Evolutionary conservation across 2,113 vertebrate species (phyloP).

Genomic region (Alethe castanea): DNA sequence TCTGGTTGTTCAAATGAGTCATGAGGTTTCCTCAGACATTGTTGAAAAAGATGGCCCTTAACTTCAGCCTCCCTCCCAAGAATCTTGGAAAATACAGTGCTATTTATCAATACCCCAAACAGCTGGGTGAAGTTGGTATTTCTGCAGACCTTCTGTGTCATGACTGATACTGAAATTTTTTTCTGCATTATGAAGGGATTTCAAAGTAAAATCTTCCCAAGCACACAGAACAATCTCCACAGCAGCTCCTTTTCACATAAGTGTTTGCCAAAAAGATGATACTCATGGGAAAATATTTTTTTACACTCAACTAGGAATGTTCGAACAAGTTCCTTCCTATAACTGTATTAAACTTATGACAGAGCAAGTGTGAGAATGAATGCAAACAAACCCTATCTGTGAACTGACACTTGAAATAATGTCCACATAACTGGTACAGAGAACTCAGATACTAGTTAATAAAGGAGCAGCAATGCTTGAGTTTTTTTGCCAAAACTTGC

Average conservation of each 20-base stretch:
- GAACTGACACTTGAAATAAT: background rate
- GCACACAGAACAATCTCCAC: background rate
- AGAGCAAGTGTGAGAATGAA: background rate
- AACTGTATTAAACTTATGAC: background rate
- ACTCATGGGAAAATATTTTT: background rate
- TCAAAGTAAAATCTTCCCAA: background rate
- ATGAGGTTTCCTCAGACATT: background rate
- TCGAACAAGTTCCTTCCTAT: background rate
- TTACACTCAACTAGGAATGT: background rate
- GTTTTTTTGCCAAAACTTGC: background rate
- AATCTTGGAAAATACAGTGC: background rate
- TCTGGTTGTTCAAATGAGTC: background rate
- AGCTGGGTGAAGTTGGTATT: background rate
- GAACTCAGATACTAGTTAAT: background rate
- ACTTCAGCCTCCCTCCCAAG: background rate
- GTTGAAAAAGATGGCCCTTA: background rate
- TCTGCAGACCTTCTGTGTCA: background rate
- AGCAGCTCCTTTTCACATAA: background rate
- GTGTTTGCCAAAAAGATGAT: background rate
- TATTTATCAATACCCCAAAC: background rate
- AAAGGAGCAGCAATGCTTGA: background rate
- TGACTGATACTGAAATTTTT: background rate
- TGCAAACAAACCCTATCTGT: background rate
- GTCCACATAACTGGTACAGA: background rate
- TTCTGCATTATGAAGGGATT: background rate